Evolutionary conservation across 2,113 vertebrate species (phyloP), one percentile per base, ranked within the genome.

Genomic region (Chrysochloris asiatica): DNA sequence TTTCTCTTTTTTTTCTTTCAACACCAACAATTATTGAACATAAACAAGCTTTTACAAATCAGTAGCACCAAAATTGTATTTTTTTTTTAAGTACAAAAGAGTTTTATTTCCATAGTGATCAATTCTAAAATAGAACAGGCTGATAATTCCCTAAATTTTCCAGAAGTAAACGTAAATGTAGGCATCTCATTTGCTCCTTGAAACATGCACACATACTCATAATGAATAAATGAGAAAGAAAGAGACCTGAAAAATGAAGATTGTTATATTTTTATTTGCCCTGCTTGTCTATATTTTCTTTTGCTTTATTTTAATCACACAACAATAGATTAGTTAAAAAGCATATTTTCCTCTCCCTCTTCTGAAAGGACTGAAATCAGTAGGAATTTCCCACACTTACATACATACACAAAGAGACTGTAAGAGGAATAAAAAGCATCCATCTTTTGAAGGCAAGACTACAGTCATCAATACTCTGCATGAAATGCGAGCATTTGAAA

Each of bases 281-380:
- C 41, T 73, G 13, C 3, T 59, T 73, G 11, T 19, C 36, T 54
- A 47, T 45, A 1, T 3, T 33, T 63, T 33, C 3, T n/a, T 30
- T 63, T 65, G 63, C 30, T 65, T n/a, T 81, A 30, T 52, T 72
- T 85, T 59, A 41, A 48, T 45, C 17, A 6, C 12, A 43, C 2
- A 77, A 24, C 33, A 67, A 36, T 73, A 41, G 17, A 47, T 89
- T 63, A 72, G 12, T 33, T 43, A 65, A 72, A 22, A 77, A 33
- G 2, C 83, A 36, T 33, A 56, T 47, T 48, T 86, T 77, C 59
- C 6, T 75, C n/a, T 59, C 67, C 3, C 21, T 59, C 16, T 61
- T 83, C 16, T 84, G 6, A 16, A 94, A 36, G 24, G 5, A 56
- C 76, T 92, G 81, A 90, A 91, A 73, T 89, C 47, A 69, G 10